Base-by-base conservation (phyloP, 2,113 vertebrate species). In the Garra rufa region DNA sequence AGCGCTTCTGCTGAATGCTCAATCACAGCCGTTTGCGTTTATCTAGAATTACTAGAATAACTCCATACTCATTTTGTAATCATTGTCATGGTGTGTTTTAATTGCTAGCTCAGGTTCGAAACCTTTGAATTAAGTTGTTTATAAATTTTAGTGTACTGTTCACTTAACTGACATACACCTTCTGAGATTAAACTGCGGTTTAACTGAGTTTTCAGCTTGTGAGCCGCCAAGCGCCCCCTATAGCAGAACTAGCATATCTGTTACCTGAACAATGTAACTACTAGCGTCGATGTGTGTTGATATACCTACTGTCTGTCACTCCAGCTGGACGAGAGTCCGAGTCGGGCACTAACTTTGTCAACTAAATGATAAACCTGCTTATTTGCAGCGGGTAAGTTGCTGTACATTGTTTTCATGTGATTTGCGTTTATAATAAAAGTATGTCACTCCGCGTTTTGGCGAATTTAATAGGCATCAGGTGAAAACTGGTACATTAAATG, bases 201-300 rank as follows among this genome's bases (percentile, higher is more conserved):
- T 11, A 48, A 74, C 14, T 1, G n/a, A 15, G 8, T 21, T n/a
- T 14, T 38, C 7, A 9, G 11, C 19, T 15, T 43, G 9, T 78
- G 76, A 79, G 14, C 76, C 76, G 76, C 57, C 13, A 15, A 3
- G 73, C 76, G 34, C 76, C 76, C 13, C 76, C 76, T 79, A 8
- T 13, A 59, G 76, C 3, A 79, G 15, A 1, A 38, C 30, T 10
- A 5, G 38, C 11, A 2, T 41, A 38, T 69, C 30, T 7, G 26
- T 61, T 9, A 26, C 3, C 57, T 17, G 14, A 67, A 67, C 28
- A 41, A 2, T n/a, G 41, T 6, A 70, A 43, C 67, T 70, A 69
- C 38, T 8, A 41, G 34, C 9, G 65, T 69, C 6, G 19, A 2
- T 17, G 65, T 65, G 13, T 38, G 30, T 69, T 21, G 65, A n/a